Evolutionary conservation across 2,797 vertebrate genomes (phyloP), one percentile per base, ranked within the genome.

Genomic region (Scomberomorus guttatus): DNA sequence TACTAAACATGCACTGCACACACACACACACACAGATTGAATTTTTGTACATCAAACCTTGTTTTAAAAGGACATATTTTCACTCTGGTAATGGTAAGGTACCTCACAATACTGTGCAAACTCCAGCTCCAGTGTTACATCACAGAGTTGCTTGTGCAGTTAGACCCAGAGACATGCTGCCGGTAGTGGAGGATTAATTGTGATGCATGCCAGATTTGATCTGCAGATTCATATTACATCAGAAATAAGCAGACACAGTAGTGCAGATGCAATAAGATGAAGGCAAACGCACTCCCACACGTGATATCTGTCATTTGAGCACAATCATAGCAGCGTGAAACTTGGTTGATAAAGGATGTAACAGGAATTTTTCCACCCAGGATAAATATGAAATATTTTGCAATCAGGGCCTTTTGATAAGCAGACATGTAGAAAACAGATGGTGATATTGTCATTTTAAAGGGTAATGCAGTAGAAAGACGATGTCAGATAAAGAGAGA

Each of bases 161-260:
- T 58, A 55, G 44, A 64, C n/a, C 8, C 51, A 32, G 46, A 57
- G 9, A 57, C 62, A 22, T 70, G 50, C 63, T 27, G 67, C 14
- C 34, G 10, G 44, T 48, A 56, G 50, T 5, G n/a, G 29, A 61
- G 83, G 83, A 90, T 89, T 90, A 85, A 62, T 44, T 60, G 17
- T 70, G 44, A 80, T 81, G 24, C 50, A 27, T 37, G 20, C 67
- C 54, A 82, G 61, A 81, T 87, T 73, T 87, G 42, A 78, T 76
- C 64, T 79, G 80, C 63, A 58, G 44, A 80, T 71, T 85, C 51
- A 72, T 75, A 77, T 84, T 71, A 72, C 58, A 62, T 65, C 60
- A 84, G 9, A 75, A 55, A 62, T 29, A 63, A 24, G 20, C 65
- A 48, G 44, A 27, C 51, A 34, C 39, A 68, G 3, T 15, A 44